Evolutionary conservation across 2,888 invertebrate genomes (phyloP), one percentile per base, ranked within the genome.

Genomic region (Mactromeris polynyma): DNA sequence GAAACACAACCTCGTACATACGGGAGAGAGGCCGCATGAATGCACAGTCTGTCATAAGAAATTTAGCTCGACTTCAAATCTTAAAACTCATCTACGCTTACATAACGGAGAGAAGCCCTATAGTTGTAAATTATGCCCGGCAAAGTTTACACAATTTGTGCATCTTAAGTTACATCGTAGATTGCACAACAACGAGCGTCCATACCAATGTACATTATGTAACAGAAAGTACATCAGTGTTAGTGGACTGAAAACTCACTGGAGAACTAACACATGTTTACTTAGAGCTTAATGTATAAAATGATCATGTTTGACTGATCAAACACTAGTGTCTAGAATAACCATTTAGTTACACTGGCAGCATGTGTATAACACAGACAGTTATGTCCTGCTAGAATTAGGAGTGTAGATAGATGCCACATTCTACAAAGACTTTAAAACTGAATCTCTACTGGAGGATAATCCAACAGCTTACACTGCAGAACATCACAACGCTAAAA

Each of bases 211-310:
- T 96, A 98, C 98, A 96, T 98, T 98, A 90, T 99, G 99, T 97
- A 98, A 98, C 96, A 99, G 99, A 97, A 99, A 99, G 97, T 99
- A 99, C 97, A 99, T 99, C 96, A 99, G 99, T 96, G 99, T 99
- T 79, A 97, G 97, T 80, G 97, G 97, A 17, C 95, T 97, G 51
- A 96, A 97, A 87, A 97, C 97, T 19, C 97, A 97, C 93, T 97
- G 97, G 97, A 97, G 97, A 93, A 73, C 73, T 17, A 73, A 73
- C 36, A 73, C 73, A 33, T 73, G 73, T 36, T 73, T 36, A 73
- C 17, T 36, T 17, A 36, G 73, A 73, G 36, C 19, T 21, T 58
- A n/a, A 58, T 58, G 7, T 26, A 26, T n/a, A n/a, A n/a, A n/a
- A n/a, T n/a, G n/a, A n/a, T n/a, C n/a, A n/a, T n/a, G n/a, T n/a